Base-by-base conservation (phyloP, 1,140 invertebrate genomes). In the Diuraphis noxia region DNA sequence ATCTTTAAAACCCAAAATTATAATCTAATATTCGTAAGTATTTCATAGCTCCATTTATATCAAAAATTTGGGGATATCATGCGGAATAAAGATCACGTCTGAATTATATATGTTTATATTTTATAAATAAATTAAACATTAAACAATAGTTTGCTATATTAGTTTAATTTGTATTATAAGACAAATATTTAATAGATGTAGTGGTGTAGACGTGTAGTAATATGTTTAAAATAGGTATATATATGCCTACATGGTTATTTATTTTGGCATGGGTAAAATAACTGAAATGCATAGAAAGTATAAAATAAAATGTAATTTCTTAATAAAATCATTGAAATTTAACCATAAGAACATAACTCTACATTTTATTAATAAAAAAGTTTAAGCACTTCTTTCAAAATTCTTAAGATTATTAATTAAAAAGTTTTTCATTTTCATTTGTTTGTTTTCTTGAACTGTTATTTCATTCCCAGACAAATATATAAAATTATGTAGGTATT, bases 371-470 rank as follows among this genome's bases (percentile, higher is more conserved):
- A 72, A 72, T 72, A 72, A 72, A 72, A 63, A 72, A n/a, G 56
- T 72, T 72, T 72, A 72, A 72, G 13, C 4, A 3, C 56, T 72
- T n/a, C 56, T 72, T 72, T 72, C n/a, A n/a, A 72, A 72, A 72
- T 72, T 72, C 30, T 72, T 72, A n/a, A 13, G n/a, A 72, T 72
- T 72, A 72, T 72, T 72, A 72, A 72, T 72, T 72, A 72, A 72
- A 72, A 72, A 72, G 56, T n/a, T 72, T 72, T n/a, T n/a, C 13
- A 72, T 72, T 72, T 72, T 72, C 56, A 72, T 72, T 72, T 72
- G 56, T 72, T 72, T 72, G 30, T 72, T 72, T 72, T 72, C 56
- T n/a, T 72, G n/a, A 6, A 5, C 56, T n/a, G 56, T n/a, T n/a
- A 72, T 72, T n/a, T 13, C 13, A 72, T 72, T 72, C 4, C 56